Percentiles rank a stretch among this genome's conserved stretches.
These are phyloP conservation scores for Brachionus manjavacas DNA, from an alignment of 1,140 invertebrate species.

Conservation along the genomic window DNA sequence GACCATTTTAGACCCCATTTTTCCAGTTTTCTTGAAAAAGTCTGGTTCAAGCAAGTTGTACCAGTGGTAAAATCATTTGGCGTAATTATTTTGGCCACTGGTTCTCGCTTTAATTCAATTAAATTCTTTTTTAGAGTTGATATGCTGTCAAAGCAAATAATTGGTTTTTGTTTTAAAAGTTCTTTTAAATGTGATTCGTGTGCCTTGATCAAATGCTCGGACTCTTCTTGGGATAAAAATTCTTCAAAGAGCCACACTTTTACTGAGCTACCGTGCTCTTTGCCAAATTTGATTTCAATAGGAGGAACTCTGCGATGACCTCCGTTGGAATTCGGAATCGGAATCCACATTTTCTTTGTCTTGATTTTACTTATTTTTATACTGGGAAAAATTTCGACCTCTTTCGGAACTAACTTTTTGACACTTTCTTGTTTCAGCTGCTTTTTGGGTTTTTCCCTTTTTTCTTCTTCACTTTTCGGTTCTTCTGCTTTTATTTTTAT, in stretches of 20 bases:
- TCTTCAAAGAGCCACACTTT: slow-evolving; percentile 52
- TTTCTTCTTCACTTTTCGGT: background rate
- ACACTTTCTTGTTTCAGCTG: background rate
- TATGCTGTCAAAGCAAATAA: slow-evolving; percentile 54
- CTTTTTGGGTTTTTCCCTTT: background rate
- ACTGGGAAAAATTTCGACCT: background rate
- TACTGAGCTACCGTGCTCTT: slow-evolving; percentile 51
- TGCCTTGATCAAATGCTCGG: slow-evolving; percentile 50
- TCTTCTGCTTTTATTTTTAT: slow-evolving; percentile 15
- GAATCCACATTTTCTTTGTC: slow-evolving; percentile 43
- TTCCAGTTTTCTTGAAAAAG: slow-evolving; percentile 50
- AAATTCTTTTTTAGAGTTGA: slow-evolving; percentile 50
- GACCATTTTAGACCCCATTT: slow-evolving; percentile 52
- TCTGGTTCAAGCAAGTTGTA: slow-evolving; percentile 52
- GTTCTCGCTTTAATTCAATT: slow-evolving; percentile 46
- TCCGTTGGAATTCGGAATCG: slow-evolving; percentile 45
- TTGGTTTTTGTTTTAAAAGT: slow-evolving; percentile 46
- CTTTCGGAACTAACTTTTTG: background rate
- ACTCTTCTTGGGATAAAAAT: slow-evolving; percentile 52
- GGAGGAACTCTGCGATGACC: slow-evolving; percentile 48
- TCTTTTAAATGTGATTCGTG: slow-evolving; percentile 52
- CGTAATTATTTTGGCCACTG: slow-evolving; percentile 46
- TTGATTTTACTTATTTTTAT: slow-evolving; percentile 31
- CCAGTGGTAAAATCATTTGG: slow-evolving; percentile 51
- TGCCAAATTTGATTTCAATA: slow-evolving; percentile 48